Percentiles rank a stretch among this genome's conserved stretches.
phyloP scores from a whole-genome alignment of 2,797 vertebrate species.

The Arctocebus calabarensis region DNA sequence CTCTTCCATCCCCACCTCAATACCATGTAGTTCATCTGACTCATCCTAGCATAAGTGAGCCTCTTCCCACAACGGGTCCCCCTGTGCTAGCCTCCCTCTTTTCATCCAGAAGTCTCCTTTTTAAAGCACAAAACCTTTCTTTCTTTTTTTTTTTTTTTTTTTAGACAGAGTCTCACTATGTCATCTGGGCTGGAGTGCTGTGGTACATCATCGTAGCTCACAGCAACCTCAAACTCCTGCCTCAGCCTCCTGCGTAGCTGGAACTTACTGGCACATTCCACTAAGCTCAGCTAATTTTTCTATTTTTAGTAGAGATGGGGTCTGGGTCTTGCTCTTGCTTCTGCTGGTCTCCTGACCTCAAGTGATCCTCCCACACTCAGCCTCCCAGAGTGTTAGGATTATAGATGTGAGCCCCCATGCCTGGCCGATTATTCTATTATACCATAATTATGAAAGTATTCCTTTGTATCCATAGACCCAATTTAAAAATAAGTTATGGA shows the following conservation, averaged over 20 bases:
- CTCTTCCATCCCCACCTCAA: not conserved
- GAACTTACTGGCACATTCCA: not conserved
- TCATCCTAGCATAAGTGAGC: not conserved
- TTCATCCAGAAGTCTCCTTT: not conserved
- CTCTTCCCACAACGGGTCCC: not conserved
- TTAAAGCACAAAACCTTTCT: not conserved
- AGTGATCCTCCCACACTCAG: not conserved
- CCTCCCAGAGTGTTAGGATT: not conserved
- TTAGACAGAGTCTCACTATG: no score
- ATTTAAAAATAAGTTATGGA: not conserved
- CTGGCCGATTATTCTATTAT: not conserved
- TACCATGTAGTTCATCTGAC: not conserved
- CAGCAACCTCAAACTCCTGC: not conserved
- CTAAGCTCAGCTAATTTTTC: not conserved
- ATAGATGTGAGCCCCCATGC: not conserved
- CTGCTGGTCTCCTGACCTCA: not conserved
- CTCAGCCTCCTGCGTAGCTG: not conserved
- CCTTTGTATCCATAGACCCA: not conserved
- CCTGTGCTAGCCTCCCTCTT: not conserved
- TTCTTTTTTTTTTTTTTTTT: no score
- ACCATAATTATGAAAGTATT: not conserved
- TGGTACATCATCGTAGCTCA: not conserved
- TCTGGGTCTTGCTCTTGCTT: not conserved
- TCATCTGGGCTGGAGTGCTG: not conserved
- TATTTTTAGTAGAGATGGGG: not conserved